These are phyloP conservation scores for Pygoscelis antarcticus DNA, from an alignment of 2,113 vertebrate species.

Conservation along the genomic window DNA sequence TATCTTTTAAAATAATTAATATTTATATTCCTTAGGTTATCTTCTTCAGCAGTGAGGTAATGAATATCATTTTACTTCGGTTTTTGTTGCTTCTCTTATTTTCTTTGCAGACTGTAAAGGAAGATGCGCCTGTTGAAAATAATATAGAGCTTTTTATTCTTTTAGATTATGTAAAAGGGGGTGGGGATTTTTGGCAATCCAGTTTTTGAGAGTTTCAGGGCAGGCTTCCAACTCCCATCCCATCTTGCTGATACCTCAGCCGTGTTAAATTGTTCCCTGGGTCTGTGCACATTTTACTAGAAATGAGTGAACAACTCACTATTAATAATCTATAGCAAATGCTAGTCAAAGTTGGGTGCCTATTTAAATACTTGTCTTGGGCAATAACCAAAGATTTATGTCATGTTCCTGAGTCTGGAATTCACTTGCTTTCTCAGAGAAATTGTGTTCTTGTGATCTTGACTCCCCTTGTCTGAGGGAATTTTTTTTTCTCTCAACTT, in stretches of 20 bases:
- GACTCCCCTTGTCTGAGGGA: background rate
- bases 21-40: background rate
- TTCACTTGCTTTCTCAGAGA: background rate
- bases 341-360: background rate
- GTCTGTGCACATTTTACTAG: background rate
- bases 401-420: background rate
- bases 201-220: background rate
- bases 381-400: background rate
- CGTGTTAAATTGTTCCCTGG: background rate
- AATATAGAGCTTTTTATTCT: background rate
- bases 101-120: background rate
- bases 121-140: background rate
- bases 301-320: background rate
- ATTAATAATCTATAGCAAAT: background rate
- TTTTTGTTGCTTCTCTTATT: background rate
- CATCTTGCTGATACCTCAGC: background rate
- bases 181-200: background rate
- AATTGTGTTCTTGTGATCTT: background rate
- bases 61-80: background rate
- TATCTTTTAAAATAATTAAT: background rate
- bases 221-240: background rate
- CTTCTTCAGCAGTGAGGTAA: background rate
- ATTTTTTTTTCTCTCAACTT: background rate
- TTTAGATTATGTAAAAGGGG: background rate
- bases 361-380: background rate